phyloP scores from a whole-genome alignment of 1,140 invertebrate genomes.

The Pristionchus pacificus region DNA sequence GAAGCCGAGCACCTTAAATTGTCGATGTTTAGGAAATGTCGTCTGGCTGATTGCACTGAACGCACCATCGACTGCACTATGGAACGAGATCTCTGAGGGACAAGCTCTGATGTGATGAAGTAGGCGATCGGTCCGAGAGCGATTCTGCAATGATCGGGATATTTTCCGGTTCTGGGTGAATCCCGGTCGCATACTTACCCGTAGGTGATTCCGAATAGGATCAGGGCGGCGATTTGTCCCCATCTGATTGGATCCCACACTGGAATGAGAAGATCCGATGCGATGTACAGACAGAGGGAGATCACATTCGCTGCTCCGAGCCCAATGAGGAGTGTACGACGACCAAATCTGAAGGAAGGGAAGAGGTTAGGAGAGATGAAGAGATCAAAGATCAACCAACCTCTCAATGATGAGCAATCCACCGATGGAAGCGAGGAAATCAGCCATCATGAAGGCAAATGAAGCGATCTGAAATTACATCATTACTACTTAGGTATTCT shows the following conservation, averaged over 20 bases:
- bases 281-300: slow-evolving; percentile 38
- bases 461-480: slow-evolving; percentile 33
- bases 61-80: slow-evolving; percentile 50
- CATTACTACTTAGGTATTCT: neutral
- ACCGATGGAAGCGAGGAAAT: slow-evolving; percentile 42
- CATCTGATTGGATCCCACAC: slow-evolving; percentile 22
- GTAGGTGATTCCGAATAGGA: slow-evolving; percentile 45
- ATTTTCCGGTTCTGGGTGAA: slow-evolving; percentile 4
- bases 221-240: slow-evolving; percentile 44
- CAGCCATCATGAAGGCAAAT: slow-evolving; percentile 43
- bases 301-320: slow-evolving; percentile 49
- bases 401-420: slow-evolving; percentile 41
- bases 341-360: slow-evolving; percentile 37
- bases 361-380: slow-evolving; percentile 6
- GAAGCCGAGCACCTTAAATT: slow-evolving; percentile 29
- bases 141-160: slow-evolving; percentile 20
- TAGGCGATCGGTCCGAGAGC: slow-evolving; percentile 49
- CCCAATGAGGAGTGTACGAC: slow-evolving; percentile 42
- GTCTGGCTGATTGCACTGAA: neutral
- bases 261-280: neutral
- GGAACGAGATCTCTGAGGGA: slow-evolving; percentile 45
- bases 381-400: neutral
- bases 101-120: slow-evolving; percentile 49
- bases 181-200: slow-evolving; percentile 32
- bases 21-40: neutral